Percentiles rank a stretch among this genome's conserved stretches.
Conservation (phyloP, 2,113 vertebrate genomes). For the Chascanopsetta lugubris region DNA sequence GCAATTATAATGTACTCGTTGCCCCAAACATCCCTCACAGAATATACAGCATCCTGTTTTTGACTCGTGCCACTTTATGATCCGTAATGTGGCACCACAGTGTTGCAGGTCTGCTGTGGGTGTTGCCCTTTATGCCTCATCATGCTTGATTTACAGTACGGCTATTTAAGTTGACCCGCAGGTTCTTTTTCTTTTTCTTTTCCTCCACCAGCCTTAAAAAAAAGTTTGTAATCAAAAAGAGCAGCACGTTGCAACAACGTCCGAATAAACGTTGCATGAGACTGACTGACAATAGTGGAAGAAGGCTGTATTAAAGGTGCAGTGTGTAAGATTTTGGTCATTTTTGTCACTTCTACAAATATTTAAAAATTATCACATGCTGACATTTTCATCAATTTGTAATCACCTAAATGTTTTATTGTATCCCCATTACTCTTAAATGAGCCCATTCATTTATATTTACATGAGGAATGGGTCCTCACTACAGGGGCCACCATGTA, state of each 20-base stretch:
- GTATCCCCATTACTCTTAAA: too few species aligned
- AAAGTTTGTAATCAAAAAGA: slow-evolving; percentile 27
- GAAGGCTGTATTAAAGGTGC: too few species aligned
- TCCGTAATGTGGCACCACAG: slow-evolving; percentile 47
- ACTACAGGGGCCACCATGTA: too few species aligned
- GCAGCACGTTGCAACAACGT: neutral
- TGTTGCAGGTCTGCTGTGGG: slow-evolving; percentile 29
- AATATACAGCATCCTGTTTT: slow-evolving; percentile 71
- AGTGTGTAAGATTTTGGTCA: too few species aligned
- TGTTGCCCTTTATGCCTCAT: slow-evolving; percentile 32
- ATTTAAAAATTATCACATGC: too few species aligned
- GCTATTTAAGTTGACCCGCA: slow-evolving; percentile 12
- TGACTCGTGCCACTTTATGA: slow-evolving; percentile 57
- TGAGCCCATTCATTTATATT: too few species aligned
- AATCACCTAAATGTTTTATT: too few species aligned
- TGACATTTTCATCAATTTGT: too few species aligned
- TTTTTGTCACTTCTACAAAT: too few species aligned
- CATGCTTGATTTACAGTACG: slow-evolving; percentile 21
- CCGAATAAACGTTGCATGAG: slow-evolving; percentile 8
- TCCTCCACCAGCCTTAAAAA: slow-evolving; percentile 16
- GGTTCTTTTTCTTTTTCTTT: neutral
- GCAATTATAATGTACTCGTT: slow-evolving; percentile 65
- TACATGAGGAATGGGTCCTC: too few species aligned
- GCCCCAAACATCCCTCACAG: slow-evolving; percentile 54
- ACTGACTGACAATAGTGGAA: too few species aligned